Base-by-base conservation (phyloP, 2,888 invertebrate species). In the Xestia c-nigrum region DNA sequence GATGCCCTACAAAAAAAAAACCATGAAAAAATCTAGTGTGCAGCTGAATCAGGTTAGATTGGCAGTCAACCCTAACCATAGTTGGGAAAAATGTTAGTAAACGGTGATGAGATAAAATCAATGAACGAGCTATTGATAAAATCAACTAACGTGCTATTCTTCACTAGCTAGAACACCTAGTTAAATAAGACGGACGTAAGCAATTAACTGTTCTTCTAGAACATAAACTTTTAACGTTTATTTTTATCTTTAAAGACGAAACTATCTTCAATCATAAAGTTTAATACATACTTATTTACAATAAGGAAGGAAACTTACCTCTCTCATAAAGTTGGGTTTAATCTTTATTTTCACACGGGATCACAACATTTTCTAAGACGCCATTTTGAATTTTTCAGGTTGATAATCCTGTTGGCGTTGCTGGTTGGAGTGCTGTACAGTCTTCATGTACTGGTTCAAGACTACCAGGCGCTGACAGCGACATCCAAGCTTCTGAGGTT, bases 361-460 rank as follows among this genome's bases (percentile, higher is more conserved):
- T 31, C 31, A 1, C 14, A 16, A 14, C 16, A 2, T n/a, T 59
- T 31, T 21, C 4, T 61, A 40, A 73, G 4, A 38, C 0, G 0
- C 10, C 0, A 38, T 47, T 59, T 70, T 59, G 59, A 66, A 74
- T 43, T 74, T 93, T 94, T 2, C 92, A 96, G 96, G 78, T 80
- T 96, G 3, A 90, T 96, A 67, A 92, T 96, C 16, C 87, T 96
- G 4, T 84, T 96, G 74, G 96, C 92, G 3, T 89, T 96, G 59
- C 85, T 96, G 16, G 87, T 95, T 0, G 96, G 96, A 65, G 95
- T 96, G 9, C 88, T 96, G 52, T 96, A 95, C 80, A 92, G 94
- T 61, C 88, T 96, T 0, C 96, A 96, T 79, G 86, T 96, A 0
- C 92, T 96, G 10, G 96, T 95, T 0, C 91, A 95, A 81, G 96